A percentile compares a stretch with the other conserved stretches of the same genome.
Evolutionary conservation across 2,113 vertebrate species (phyloP).

Genomic region (Leptocoma aspasia): DNA sequence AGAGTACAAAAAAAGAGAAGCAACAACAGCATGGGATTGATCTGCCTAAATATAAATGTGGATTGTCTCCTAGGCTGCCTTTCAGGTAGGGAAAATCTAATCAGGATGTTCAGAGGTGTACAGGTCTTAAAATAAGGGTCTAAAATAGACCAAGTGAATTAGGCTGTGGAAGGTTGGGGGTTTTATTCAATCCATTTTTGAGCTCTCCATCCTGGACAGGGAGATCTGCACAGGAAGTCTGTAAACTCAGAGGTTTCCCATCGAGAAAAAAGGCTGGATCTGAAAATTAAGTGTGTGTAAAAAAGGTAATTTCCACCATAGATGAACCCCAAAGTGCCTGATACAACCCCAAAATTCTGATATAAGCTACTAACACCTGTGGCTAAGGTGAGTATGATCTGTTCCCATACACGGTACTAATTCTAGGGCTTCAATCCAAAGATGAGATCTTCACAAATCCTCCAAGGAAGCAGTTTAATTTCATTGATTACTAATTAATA

Average conservation of each 20-base stretch:
- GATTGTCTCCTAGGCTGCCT: neutral
- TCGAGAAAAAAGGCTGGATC: rapidly evolving
- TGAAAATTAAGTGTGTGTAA: rapidly evolving
- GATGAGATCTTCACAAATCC: neutral
- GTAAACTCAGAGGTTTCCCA: neutral
- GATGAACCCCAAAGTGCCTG: rapidly evolving
- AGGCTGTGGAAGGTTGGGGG: rapidly evolving
- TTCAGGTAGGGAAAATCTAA: neutral
- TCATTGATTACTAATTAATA: neutral
- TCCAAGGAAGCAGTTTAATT: neutral
- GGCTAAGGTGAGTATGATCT: neutral
- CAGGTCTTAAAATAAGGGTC: neutral
- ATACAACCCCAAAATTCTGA: neutral
- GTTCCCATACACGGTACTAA: neutral
- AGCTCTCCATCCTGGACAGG: neutral
- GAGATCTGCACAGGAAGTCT: neutral
- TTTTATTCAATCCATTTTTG: neutral
- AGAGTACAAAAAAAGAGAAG: neutral
- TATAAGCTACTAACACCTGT: rapidly evolving
- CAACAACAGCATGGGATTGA: neutral
- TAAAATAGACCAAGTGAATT: neutral
- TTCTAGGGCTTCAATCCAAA: neutral
- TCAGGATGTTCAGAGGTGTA: neutral
- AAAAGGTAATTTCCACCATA: neutral
- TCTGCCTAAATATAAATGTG: neutral